Percentiles rank a stretch among this genome's conserved stretches.
Conservation (phyloP, 92 coral and sea anemone species). For the Zoanthus sociatus region DNA sequence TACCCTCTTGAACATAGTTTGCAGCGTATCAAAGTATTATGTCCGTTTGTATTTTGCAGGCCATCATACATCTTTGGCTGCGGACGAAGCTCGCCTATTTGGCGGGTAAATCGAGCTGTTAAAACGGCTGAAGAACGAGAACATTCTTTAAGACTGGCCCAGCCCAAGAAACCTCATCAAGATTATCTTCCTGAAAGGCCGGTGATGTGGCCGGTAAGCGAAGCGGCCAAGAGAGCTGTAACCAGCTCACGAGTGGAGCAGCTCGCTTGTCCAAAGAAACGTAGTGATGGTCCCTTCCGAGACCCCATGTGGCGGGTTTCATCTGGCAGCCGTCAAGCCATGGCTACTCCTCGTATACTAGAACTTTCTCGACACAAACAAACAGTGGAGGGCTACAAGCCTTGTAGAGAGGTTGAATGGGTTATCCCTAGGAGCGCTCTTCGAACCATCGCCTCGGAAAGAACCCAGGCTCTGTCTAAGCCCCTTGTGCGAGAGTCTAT, state of each 20-base stretch:
- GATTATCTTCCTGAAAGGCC: slow-evolving; percentile 74
- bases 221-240: slow-evolving; percentile 76
- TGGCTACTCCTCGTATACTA: slow-evolving; percentile 84
- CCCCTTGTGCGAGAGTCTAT: slow-evolving; percentile 87
- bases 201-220: slow-evolving; percentile 75
- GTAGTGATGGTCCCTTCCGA: slow-evolving; percentile 79
- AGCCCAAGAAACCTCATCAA: slow-evolving; percentile 81
- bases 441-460: slow-evolving; percentile 86
- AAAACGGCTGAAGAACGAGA: slow-evolving; percentile 89
- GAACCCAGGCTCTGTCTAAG: slow-evolving; percentile 80
- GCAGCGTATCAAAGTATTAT: neutral
- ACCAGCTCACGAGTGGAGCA: slow-evolving; percentile 80
- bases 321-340: slow-evolving; percentile 77
- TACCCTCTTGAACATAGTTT: neutral
- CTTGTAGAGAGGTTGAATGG: slow-evolving; percentile 76
- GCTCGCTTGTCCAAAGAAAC: slow-evolving; percentile 91
- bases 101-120: slow-evolving; percentile 90
- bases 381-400: slow-evolving; percentile 83
- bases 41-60: slow-evolving; percentile 37
- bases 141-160: slow-evolving; percentile 79
- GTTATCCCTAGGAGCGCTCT: slow-evolving; percentile 75
- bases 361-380: slow-evolving; percentile 89
- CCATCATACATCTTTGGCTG: slow-evolving; percentile 75
- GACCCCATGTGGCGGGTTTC: slow-evolving; percentile 95
- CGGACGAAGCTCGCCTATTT: slow-evolving; percentile 93